Evolutionary conservation across 2,797 vertebrate species (phyloP).

Genomic region (Acanthopagrus latus): DNA sequence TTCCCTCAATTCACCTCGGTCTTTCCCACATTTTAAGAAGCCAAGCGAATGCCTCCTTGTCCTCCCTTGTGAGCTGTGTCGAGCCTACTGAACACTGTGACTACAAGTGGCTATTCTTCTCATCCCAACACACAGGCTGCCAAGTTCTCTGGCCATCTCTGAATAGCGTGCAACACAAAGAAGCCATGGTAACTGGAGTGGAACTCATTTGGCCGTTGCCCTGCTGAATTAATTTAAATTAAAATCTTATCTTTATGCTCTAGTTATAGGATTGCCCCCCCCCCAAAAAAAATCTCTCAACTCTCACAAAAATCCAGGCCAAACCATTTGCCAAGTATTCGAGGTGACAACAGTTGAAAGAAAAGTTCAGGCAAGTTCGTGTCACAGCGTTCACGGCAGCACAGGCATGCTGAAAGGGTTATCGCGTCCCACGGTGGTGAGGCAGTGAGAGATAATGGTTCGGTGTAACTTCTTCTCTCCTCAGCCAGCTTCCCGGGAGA

Average conservation of each 20-base stretch:
- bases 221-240: constrained; percentile 60
- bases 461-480: constrained; percentile 36
- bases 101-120: constrained; percentile 75
- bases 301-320: constrained; percentile 16
- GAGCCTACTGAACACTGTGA: constrained; percentile 52
- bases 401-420: neutral
- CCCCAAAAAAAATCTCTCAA: neutral
- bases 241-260: constrained; percentile 56
- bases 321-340: constrained; percentile 46
- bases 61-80: constrained; percentile 29
- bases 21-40: constrained; percentile 48
- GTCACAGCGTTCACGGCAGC: constrained; percentile 21
- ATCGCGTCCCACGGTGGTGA: constrained; percentile 1
- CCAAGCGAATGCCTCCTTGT: constrained; percentile 15
- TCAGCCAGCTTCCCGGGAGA: constrained; percentile 12
- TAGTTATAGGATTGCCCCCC: constrained; percentile 16
- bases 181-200: constrained; percentile 76
- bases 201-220: constrained; percentile 74
- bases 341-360: constrained; percentile 15
- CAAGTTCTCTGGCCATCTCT: constrained; percentile 65
- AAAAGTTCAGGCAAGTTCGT: constrained; percentile 4
- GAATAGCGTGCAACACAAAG: constrained; percentile 73
- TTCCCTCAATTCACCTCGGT: neutral
- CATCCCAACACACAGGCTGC: constrained; percentile 45
- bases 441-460: constrained; percentile 20